These are phyloP conservation scores for Fragum sueziense DNA, from an alignment of 2,888 invertebrate genomes.

Conservation along the genomic window DNA sequence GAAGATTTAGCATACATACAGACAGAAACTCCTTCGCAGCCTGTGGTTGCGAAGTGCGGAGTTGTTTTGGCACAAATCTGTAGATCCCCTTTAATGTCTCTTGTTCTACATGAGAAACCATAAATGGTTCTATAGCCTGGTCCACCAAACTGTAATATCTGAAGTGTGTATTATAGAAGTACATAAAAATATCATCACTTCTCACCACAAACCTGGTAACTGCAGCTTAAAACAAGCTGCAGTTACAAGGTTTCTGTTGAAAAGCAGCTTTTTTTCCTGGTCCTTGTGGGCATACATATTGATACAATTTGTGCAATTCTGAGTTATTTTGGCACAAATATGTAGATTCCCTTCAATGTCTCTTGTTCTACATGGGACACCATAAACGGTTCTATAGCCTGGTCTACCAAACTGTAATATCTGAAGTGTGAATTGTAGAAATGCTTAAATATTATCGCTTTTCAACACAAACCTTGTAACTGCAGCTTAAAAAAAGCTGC, in stretches of 20 bases:
- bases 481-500: too few species aligned
- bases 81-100: conserved; percentile 74
- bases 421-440: too few species aligned
- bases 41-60: conserved; percentile 65
- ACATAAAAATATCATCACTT: too few species aligned
- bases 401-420: conserved; percentile 68
- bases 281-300: too few species aligned
- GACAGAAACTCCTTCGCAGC: conserved; percentile 71
- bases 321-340: conserved; percentile 73
- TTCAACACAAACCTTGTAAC: too few species aligned
- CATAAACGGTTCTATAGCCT: conserved; percentile 77
- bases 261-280: too few species aligned
- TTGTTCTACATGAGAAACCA: conserved; percentile 76
- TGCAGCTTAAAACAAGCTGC: too few species aligned
- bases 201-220: too few species aligned
- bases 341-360: conserved; percentile 73
- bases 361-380: conserved; percentile 73
- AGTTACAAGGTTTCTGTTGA: too few species aligned
- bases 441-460: too few species aligned
- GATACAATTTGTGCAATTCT: conserved; percentile 56
- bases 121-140: conserved; percentile 74
- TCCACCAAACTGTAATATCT: conserved; percentile 66
- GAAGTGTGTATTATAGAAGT: too few species aligned
- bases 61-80: conserved; percentile 71
- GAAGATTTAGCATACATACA: conserved; percentile 63